Evolutionary conservation across 2,113 vertebrate species (phyloP), one percentile per base, ranked within the genome.

Genomic region (Columba janthina): DNA sequence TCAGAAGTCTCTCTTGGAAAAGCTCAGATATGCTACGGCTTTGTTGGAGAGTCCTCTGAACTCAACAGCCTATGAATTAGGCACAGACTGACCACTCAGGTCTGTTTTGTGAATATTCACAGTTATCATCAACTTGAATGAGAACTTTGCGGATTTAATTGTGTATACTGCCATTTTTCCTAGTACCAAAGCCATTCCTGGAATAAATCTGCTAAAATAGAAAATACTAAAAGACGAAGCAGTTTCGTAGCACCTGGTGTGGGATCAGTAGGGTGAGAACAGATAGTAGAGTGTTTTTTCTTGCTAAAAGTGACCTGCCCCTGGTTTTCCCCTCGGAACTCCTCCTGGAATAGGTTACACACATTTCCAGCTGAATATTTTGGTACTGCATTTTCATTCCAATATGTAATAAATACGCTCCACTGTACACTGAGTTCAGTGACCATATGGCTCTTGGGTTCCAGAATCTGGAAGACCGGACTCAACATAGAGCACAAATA

Each of bases 401-500:
- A 61, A n/a, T 14, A 5, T 29, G 4, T 22, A 57, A 58, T 36
- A 75, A 38, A 65, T 44, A 18, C 12, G 20, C 26, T 72, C 5
- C 40, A 24, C 18, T 28, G 4, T 54, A 36, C 58, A 4, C 20
- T 34, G 34, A 64, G 7, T 79, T 86, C 38, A 48, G 29, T 81
- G 76, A 64, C 34, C 50, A 9, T 11, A 5, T 15, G 14, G 48
- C 11, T 29, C 18, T 50, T 57, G 29, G 2, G 12, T 34, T 18
- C 25, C n/a, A 34, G 46, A 44, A 12, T 32, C 9, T 40, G 82
- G 19, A 54, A 34, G 61, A 12, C 29, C 4, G 58, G 34, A 40
- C 15, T 26, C 26, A 32, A 10, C 1, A 1, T 0, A 31, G 40
- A 13, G 40, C 0, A 3, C 8, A 12, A 11, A 22, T 38, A 7